Evolutionary conservation across 2,888 invertebrate species (phyloP), one percentile per base, ranked within the genome.

Genomic region (Ceriagrion tenellum): DNA sequence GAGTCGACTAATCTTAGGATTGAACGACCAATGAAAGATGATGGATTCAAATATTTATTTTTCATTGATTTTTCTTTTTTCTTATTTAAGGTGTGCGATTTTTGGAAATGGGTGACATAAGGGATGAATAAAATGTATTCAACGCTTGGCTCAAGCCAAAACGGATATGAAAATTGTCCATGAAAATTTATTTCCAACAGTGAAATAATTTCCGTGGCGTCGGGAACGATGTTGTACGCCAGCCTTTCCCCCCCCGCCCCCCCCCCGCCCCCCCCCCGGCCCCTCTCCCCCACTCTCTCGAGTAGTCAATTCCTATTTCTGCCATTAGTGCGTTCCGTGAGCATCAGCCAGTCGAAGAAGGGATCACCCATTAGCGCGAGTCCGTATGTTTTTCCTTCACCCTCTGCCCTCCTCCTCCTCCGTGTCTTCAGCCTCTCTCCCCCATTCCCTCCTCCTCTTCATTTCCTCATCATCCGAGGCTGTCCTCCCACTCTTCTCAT

Each of bases 281-380:
- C n/a, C n/a, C n/a, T 69, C 12, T 69, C n/a, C 20, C 69, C 69
- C 35, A 13, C 81, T 10, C 81, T 16, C 30, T 81, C 35, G 35
- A 59, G 47, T 2, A 2, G n/a, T 69, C 3, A n/a, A 69, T 69
- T 69, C 69, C n/a, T 69, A 47, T 47, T 47, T 26, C n/a, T 35
- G 16, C 81, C 35, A 81, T 35, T 35, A 16, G 81, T 81, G 35
- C 81, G 35, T 35, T 35, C 81, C 18, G 35, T 16, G 81, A 35
- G 35, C 81, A 16, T 81, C 81, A 81, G 4, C 81, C 35, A 16
- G 81, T 35, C 35, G 81, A 30, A 91, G 59, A 63, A 40, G 91
- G 63, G 63, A 91, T 91, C 40, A 91, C 91, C 74, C 93, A 93
- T 93, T 93, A 93, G 63, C 74, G 93, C 47, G 8, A 40, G 69